phyloP scores from a whole-genome alignment of 2,888 invertebrate species.

The Brenthis hecate region DNA sequence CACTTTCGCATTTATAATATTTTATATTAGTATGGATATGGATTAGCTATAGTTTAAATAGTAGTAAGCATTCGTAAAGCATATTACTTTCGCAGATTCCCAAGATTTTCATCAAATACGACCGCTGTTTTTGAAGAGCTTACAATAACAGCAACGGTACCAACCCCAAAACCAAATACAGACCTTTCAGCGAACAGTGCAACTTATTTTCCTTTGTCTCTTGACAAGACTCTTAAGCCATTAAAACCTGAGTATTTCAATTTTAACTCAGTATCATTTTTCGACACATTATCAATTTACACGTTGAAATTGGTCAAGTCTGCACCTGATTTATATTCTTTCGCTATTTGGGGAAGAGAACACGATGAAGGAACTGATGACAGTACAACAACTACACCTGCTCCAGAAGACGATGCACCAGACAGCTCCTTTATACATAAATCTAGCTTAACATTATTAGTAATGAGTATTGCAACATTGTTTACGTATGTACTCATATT shows the following conservation, averaged over 20 bases:
- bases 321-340: conserved; percentile 66
- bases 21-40: too few species aligned
- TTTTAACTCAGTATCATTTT: conserved; percentile 45
- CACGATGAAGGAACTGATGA: conserved; percentile 9
- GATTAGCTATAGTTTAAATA: too few species aligned
- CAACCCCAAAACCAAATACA: conserved; percentile 52
- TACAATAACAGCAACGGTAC: conserved; percentile 67
- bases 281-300: conserved; percentile 44
- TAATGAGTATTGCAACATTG: conserved; percentile 1
- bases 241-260: conserved; percentile 60
- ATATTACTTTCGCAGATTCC: conserved; percentile 61
- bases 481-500: neutral
- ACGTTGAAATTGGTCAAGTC: conserved; percentile 50
- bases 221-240: conserved; percentile 75
- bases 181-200: conserved; percentile 56
- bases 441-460: conserved; percentile 14
- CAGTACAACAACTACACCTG: conserved; percentile 8
- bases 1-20: too few species aligned
- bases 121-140: conserved; percentile 74
- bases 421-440: conserved; percentile 8
- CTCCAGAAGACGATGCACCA: neutral
- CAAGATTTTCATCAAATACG: conserved; percentile 60
- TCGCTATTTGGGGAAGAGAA: conserved; percentile 77
- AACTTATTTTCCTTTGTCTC: conserved; percentile 74
- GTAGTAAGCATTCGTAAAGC: neutral